Evolutionary conservation across 2,888 invertebrate genomes (phyloP).

Genomic region (Crepidodera aurea): DNA sequence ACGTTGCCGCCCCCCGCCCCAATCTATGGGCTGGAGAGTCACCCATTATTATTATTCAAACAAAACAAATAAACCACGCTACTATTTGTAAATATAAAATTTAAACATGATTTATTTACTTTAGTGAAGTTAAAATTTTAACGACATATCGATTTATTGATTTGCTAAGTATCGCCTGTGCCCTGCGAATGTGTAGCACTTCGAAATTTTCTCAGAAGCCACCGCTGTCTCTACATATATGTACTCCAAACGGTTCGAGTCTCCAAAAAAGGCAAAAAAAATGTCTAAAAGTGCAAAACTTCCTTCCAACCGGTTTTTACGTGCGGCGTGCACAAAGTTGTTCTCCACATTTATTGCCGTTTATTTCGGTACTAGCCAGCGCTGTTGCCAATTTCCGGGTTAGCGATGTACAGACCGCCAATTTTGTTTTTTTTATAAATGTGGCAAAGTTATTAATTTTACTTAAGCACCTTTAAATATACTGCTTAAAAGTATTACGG

Average conservation of each 20-base stretch:
- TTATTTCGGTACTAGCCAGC: conserved; percentile 26
- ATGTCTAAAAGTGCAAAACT: conserved; percentile 26
- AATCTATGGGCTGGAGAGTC: too few species aligned
- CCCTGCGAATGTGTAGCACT: too few species aligned
- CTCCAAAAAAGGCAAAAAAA: conserved; percentile 27
- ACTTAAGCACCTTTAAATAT: neutral
- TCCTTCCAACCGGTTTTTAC: conserved; percentile 23
- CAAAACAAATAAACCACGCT: too few species aligned
- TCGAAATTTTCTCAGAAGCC: conserved; percentile 16
- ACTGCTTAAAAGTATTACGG: too few species aligned
- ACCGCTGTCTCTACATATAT: conserved; percentile 1
- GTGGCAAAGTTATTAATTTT: neutral
- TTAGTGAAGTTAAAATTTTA: too few species aligned
- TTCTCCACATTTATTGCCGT: conserved; percentile 29
- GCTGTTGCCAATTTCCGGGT: conserved; percentile 28
- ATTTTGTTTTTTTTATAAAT: neutral
- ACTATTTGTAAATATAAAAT: too few species aligned
- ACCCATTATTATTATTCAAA: too few species aligned
- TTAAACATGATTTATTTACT: too few species aligned
- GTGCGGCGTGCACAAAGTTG: conserved; percentile 22
- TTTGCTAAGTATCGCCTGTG: too few species aligned
- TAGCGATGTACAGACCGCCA: neutral
- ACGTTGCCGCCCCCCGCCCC: too few species aligned
- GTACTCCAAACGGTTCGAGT: conserved; percentile 17
- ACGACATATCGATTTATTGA: too few species aligned